Conservation (phyloP, 2,113 vertebrate species). For the Thinocorus orbignyianus region DNA sequence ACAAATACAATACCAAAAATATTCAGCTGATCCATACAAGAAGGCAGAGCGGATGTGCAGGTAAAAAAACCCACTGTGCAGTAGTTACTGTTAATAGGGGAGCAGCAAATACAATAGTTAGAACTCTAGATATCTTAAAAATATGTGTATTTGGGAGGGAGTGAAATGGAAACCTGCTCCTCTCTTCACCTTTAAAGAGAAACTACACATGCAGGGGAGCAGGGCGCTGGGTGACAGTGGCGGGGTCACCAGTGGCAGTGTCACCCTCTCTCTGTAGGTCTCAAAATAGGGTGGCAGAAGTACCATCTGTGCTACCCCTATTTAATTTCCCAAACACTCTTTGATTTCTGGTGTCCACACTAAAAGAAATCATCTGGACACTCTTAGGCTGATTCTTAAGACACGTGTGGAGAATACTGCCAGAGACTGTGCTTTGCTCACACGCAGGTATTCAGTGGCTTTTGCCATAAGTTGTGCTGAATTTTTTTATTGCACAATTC, state of each 20-base stretch:
- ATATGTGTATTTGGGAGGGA: background rate
- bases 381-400: background rate
- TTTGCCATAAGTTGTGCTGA: background rate
- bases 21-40: background rate
- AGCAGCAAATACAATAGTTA: background rate
- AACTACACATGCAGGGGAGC: accelerated
- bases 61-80: background rate
- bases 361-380: background rate
- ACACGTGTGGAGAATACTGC: background rate
- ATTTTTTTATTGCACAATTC: background rate
- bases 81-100: background rate
- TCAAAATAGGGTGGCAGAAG: background rate
- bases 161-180: background rate
- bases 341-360: background rate
- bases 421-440: background rate
- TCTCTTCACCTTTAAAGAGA: background rate
- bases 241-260: background rate
- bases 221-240: accelerated
- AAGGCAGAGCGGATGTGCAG: background rate
- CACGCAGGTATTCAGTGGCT: accelerated
- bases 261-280: background rate
- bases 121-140: background rate
- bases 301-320: accelerated
- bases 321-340: accelerated
- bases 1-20: accelerated